Base-by-base conservation (phyloP, 2,888 invertebrate genomes). In the Drosophila phalerata region DNA sequence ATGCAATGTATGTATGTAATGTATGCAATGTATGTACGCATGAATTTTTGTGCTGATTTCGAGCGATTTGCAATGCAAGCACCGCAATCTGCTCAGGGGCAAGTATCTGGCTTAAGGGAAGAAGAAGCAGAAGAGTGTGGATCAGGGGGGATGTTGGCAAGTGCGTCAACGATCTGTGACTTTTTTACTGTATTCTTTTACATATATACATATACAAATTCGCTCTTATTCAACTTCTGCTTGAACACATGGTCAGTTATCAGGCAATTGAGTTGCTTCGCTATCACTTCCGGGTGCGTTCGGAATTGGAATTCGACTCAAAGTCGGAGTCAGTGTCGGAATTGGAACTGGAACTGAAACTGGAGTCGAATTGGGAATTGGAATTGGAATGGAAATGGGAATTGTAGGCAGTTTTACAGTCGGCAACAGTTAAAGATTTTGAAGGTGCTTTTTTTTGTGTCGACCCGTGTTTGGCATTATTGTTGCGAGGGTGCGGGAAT, bases 211-310 rank as follows among this genome's bases (percentile, higher is more conserved):
- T 62, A 43, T 56, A 63, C 3, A 11, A n/a, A 0, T 56, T 2
- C 32, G 10, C 25, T 55, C 15, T 48, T 61, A 32, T 38, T 38
- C 6, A 28, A 28, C 13, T 28, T 15, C 38, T 28, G 52, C 22
- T 58, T 37, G 43, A 30, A 5, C 79, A 66, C 77, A 65, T 60
- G 82, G 61, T 51, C 69, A 69, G 62, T 75, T 79, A 84, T 65
- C 74, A 63, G 64, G 22, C 28, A 45, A 43, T 25, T 34, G 53
- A 81, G 63, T 64, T 22, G 61, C 45, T 25, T 19, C 38, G 78
- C 60, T 77, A 78, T 73, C 78, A 30, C 73, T 81, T 78, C 77
- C 77, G 77, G 77, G 77, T 76, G 76, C 53, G 53, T 43, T 61
- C 17, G 37, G 37, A 37, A 37, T 37, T n/a, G 2, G 34, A n/a